A percentile compares a stretch with the other conserved stretches of the same genome.
These are phyloP conservation scores for Siniperca undulata DNA, from an alignment of 2,797 vertebrate species.

Conservation along the genomic window DNA sequence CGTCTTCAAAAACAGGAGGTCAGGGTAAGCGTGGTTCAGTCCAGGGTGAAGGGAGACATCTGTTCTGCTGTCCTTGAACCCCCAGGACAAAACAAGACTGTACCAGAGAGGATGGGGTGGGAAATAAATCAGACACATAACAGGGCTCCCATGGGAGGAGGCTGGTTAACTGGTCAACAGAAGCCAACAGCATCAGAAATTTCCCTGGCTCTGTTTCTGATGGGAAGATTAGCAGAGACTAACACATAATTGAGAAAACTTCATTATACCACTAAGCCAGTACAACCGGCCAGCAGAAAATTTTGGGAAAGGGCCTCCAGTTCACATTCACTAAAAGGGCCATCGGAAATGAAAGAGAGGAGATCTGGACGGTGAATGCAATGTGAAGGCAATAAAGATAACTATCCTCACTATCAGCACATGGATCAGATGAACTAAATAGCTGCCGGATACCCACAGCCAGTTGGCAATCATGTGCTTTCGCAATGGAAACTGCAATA, in stretches of 20 bases:
- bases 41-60: slow-evolving; percentile 57
- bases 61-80: slow-evolving; percentile 43
- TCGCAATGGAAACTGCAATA: slow-evolving; percentile 64
- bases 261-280: slow-evolving; percentile 43
- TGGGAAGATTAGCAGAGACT: slow-evolving; percentile 47
- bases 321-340: slow-evolving; percentile 24
- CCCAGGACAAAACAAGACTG: slow-evolving; percentile 23
- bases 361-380: slow-evolving; percentile 30
- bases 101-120: not conserved
- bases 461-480: slow-evolving; percentile 43
- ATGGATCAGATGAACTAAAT: slow-evolving; percentile 55
- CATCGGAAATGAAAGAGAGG: slow-evolving; percentile 62
- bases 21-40: slow-evolving; percentile 49
- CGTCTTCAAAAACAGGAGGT: slow-evolving; percentile 64
- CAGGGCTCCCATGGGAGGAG: slow-evolving; percentile 14
- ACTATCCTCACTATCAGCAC: slow-evolving; percentile 58
- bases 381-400: slow-evolving; percentile 67
- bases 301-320: slow-evolving; percentile 29
- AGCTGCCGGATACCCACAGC: slow-evolving; percentile 39
- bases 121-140: slow-evolving; percentile 29
- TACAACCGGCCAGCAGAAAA: slow-evolving; percentile 45
- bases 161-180: slow-evolving; percentile 34
- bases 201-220: slow-evolving; percentile 19
- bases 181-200: slow-evolving; percentile 40
- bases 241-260: slow-evolving; percentile 53